These are phyloP conservation scores for Marmota monax DNA, from an alignment of 2,113 vertebrate genomes.

Conservation along the genomic window DNA sequence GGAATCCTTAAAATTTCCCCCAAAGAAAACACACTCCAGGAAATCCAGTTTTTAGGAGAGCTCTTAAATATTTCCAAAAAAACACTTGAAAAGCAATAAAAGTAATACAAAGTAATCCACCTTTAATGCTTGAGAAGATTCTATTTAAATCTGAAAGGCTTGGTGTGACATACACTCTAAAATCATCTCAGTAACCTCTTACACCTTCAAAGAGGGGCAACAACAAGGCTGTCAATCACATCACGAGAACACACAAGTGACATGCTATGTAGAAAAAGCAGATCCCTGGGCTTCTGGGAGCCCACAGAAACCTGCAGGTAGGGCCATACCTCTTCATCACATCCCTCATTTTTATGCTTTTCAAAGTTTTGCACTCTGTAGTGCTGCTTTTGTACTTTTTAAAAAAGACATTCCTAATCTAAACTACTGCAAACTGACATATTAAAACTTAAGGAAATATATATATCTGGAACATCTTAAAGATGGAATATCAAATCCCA, in stretches of 20 bases:
- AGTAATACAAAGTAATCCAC: conserved; percentile 64
- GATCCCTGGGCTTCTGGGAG: not conserved
- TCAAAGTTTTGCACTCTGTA: not conserved
- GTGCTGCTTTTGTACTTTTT: not conserved
- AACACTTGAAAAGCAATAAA: conserved; percentile 65
- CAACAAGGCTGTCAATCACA: conserved; percentile 65
- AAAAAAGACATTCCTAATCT: not conserved
- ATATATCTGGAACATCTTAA: not conserved
- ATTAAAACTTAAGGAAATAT: not conserved
- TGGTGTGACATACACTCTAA: not conserved
- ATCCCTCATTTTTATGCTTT: not conserved
- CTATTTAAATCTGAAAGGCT: conserved; percentile 65
- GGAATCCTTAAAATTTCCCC: conserved; percentile 49
- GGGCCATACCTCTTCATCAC: not conserved
- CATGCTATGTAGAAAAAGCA: not conserved
- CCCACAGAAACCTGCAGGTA: conserved; percentile 34
- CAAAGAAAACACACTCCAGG: conserved; percentile 37
- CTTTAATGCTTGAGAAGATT: conserved; percentile 54
- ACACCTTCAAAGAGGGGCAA: conserved; percentile 32
- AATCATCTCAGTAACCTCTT: conserved; percentile 42
- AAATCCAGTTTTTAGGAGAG: conserved; percentile 58
- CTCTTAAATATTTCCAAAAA: conserved; percentile 63
- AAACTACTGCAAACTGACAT: not conserved
- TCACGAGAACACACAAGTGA: not conserved
- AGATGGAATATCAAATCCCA: not conserved